Percentiles rank a stretch among this genome's conserved stretches.
Conservation (phyloP, 2,797 vertebrate genomes). For the Glossophaga mutica region DNA sequence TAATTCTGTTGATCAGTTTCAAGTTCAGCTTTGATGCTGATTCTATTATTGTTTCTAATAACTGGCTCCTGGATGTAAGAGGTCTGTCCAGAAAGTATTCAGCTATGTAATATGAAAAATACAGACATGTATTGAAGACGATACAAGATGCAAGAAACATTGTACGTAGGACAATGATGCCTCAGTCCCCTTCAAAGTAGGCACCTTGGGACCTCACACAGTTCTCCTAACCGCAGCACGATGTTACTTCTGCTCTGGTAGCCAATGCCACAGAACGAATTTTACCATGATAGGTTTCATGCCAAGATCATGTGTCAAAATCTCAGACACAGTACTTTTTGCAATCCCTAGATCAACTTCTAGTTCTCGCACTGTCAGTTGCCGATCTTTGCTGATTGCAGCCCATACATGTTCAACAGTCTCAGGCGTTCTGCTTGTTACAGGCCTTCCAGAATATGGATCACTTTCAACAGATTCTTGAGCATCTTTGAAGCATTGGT, state of each 20-base stretch:
- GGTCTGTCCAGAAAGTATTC: not conserved
- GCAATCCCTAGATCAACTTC: not conserved
- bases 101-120: not conserved
- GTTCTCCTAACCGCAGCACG: not conserved
- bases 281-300: not conserved
- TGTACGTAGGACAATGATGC: not conserved
- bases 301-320: not conserved
- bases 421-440: not conserved
- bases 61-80: not conserved
- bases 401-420: not conserved
- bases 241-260: not conserved
- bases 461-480: not conserved
- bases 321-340: not conserved
- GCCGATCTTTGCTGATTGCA: not conserved
- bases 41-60: slow-evolving; percentile 35
- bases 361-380: not conserved
- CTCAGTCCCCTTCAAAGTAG: not conserved
- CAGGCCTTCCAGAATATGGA: not conserved
- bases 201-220: not conserved
- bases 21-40: slow-evolving; percentile 24
- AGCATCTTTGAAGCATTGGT: not conserved
- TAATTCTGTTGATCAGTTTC: not conserved
- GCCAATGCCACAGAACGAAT: not conserved
- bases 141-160: not conserved
- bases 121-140: not conserved